Base-by-base conservation (phyloP, 1,140 invertebrate species). In the Hycleus phaleratus region DNA sequence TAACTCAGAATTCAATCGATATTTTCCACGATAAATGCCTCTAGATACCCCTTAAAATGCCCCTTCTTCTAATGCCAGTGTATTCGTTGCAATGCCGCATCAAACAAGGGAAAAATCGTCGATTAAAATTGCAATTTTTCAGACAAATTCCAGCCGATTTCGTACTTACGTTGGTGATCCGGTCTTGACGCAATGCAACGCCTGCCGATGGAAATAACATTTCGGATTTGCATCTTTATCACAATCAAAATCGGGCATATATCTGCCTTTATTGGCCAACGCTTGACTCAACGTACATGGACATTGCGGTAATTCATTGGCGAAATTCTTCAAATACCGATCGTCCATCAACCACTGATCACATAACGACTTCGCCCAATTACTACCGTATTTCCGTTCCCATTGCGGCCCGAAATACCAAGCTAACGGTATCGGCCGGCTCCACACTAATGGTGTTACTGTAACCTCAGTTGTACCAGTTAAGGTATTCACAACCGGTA, bases 381-480 rank as follows among this genome's bases (percentile, higher is more conserved):
- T 77, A 3, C 78, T 72, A 4, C 91, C 91, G 61, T 87, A 83
- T 24, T 81, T 64, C 18, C 82, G 75, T 69, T 91, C 84, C 92
- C 93, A 97, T 72, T 95, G 92, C 0, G 85, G 82, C 0, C 79
- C 80, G 69, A 95, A 95, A 69, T 95, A 97, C 94, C 94, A 97
- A 0, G 78, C 92, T 3, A 97, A 72, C 0, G 94, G 93, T 63
- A 96, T 90, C 0, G 93, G 92, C 40, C 85, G 82, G 68, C 90
- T 93, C 93, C 93, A 97, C 2, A 95, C 75, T 1, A 87, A 75
- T 1, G 93, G 92, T 52, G 87, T 86, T 61, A 90, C 81, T 39
- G 80, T 71, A 24, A 90, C 72, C 26, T 83, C 82, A 12, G 80
- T 80, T 62, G 9, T 12, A n/a, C 40, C 50, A 38, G 45, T 12